Percentiles rank a stretch among this genome's conserved stretches.
These are phyloP conservation scores for Octonoba sinensis DNA, from an alignment of 2,888 invertebrate species.

Conservation along the genomic window DNA sequence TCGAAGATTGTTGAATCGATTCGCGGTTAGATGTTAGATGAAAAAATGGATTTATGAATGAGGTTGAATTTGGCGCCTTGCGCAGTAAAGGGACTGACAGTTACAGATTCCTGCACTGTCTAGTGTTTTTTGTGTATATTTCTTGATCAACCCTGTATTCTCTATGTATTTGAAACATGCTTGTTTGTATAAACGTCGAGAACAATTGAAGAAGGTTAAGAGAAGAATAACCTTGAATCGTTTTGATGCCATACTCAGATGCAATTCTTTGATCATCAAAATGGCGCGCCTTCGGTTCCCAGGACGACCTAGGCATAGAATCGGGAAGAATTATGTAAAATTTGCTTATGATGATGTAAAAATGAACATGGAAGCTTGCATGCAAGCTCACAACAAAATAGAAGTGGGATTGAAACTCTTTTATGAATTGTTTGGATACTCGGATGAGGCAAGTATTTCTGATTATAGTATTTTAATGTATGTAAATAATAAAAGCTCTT, in stretches of 20 bases:
- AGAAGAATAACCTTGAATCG: slow-evolving; percentile 59
- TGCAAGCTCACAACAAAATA: slow-evolving; percentile 39
- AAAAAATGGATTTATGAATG: slow-evolving; percentile 1
- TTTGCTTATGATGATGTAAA: slow-evolving; percentile 54
- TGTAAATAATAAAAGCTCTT: background rate
- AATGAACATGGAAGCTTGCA: slow-evolving; percentile 35
- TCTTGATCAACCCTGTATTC: slow-evolving; percentile 21
- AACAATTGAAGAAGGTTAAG: slow-evolving; percentile 38
- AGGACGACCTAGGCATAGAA: slow-evolving; percentile 63
- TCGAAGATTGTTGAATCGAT: too few relatives aligned
- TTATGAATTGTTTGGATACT: slow-evolving; percentile 58
- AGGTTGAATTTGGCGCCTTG: slow-evolving; percentile 59
- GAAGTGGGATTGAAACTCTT: slow-evolving; percentile 59
- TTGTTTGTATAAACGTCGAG: slow-evolving; percentile 44
- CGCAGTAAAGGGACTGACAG: slow-evolving; percentile 32
- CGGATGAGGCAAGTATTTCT: slow-evolving; percentile 50
- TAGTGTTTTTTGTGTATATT: slow-evolving; percentile 25
- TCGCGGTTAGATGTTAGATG: too few relatives aligned
- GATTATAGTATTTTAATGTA: background rate
- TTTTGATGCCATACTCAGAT: slow-evolving; percentile 59
- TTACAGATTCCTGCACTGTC: slow-evolving; percentile 14
- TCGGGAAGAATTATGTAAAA: slow-evolving; percentile 58
- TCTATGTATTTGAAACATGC: slow-evolving; percentile 63
- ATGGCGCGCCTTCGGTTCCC: slow-evolving; percentile 65
- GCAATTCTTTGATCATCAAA: slow-evolving; percentile 62